Conservation (phyloP, 2,888 invertebrate species). For the Hyles lineata region DNA sequence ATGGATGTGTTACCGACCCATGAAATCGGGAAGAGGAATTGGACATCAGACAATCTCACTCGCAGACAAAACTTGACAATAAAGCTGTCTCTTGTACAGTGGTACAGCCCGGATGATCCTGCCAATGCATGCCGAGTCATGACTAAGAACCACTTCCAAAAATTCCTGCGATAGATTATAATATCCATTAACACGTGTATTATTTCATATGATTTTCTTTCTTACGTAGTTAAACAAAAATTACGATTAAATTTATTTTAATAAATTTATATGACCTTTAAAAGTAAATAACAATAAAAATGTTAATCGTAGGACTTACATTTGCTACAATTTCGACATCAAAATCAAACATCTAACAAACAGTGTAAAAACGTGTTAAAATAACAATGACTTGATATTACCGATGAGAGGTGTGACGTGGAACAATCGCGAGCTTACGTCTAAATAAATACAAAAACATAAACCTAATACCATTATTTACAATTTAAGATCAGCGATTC, state of each 20-base stretch:
- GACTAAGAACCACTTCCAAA: too few species aligned
- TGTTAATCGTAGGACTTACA: constrained; percentile 51
- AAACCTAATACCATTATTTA: constrained; percentile 43
- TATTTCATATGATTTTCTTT: too few species aligned
- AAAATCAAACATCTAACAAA: constrained; percentile 19
- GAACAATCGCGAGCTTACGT: constrained; percentile 34
- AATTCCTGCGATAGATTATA: too few species aligned
- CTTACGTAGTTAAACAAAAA: constrained; percentile 14
- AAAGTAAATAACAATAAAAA: constrained; percentile 73
- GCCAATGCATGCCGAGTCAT: too few species aligned
- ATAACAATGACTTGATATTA: constrained; percentile 29
- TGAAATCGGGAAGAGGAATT: too few species aligned
- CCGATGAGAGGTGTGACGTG: constrained; percentile 24
- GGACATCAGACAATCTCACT: too few species aligned
- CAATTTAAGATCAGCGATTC: constrained; percentile 39
- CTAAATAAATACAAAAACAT: constrained; percentile 42
- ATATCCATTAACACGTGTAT: too few species aligned
- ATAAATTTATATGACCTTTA: constrained; percentile 62
- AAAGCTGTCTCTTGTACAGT: too few species aligned
- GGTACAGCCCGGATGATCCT: too few species aligned
- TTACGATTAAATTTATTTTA: constrained; percentile 56
- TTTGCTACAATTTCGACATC: constrained; percentile 35
- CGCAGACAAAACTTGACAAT: too few species aligned
- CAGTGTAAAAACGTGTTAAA: constrained; percentile 24
- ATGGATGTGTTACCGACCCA: too few species aligned